phyloP scores from a whole-genome alignment of 2,888 invertebrate species.

The Poecilus cupreus region DNA sequence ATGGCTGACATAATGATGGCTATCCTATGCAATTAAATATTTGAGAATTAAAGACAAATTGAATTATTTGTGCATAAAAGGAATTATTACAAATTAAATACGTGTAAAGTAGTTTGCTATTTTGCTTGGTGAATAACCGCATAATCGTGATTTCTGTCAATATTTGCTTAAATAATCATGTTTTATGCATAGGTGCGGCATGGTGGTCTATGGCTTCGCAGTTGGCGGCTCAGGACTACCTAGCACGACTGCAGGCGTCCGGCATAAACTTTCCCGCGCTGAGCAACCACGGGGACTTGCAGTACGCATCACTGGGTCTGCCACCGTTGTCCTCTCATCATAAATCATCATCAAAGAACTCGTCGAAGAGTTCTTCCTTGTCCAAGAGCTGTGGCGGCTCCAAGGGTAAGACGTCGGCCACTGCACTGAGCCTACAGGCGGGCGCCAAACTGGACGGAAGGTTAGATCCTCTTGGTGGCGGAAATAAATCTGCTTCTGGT shows the following conservation, averaged over 20 bases:
- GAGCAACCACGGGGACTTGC: constrained; percentile 77
- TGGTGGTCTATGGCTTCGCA: constrained; percentile 96
- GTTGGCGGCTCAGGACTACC: constrained; percentile 91
- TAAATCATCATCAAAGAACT: constrained; percentile 64
- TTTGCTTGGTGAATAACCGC: neutral
- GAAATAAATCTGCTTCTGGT: constrained; percentile 58
- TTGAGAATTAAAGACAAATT: neutral
- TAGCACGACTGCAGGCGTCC: constrained; percentile 87
- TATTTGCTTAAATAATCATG: neutral
- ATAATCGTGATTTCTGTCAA: neutral
- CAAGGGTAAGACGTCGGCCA: constrained; percentile 65
- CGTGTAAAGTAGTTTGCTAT: neutral
- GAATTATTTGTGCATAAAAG: neutral
- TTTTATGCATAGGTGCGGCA: constrained; percentile 79
- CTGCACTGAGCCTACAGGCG: constrained; percentile 62
- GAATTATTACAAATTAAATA: neutral
- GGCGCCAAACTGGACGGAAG: constrained; percentile 65
- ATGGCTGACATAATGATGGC: constrained; percentile 13
- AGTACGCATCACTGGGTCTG: constrained; percentile 76
- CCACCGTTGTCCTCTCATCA: constrained; percentile 72
- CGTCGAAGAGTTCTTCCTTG: constrained; percentile 65
- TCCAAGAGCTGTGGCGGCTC: constrained; percentile 59
- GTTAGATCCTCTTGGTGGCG: constrained; percentile 60
- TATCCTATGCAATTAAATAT: neutral
- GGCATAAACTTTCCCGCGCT: constrained; percentile 81